Evolutionary conservation across 1,140 invertebrate genomes (phyloP), one percentile per base, ranked within the genome.

Genomic region (Colletes gigas): DNA sequence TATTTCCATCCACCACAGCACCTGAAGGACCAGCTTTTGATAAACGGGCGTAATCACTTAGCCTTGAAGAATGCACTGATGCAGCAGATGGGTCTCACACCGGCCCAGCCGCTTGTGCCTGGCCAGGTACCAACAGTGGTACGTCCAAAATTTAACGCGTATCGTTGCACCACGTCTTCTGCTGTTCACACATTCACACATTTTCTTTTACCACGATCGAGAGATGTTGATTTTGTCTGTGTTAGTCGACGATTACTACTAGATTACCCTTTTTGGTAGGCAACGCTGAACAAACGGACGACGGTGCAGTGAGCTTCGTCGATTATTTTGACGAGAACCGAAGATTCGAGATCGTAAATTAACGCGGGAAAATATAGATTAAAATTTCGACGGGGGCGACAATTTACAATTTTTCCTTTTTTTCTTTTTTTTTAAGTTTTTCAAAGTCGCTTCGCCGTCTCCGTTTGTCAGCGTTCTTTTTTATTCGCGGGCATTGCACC

Each of bases 1-100:
- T 99, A 99, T 94, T 99, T 99, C 94, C 99, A 99, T 95, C 99
- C 98, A 83, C 99, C 99, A 85, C 98, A 99, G 93, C 99, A 99
- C 94, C 95, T 99, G 86, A 99, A 99, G 95, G 99, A 99, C 94
- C 99, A 99, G 95, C 95, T 99, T 91, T 95, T 99, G 92, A 99
- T 99, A 95, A 99, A 99, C 94, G 99, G 99, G 79, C 96, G 98
- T 90, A 99, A 99, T 95, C 99, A 99, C 95, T 95, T 99, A 93
- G 98, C 99, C 83, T 94, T 99, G 92, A 99, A 99, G 94, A 98
- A 98, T 94, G 98, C 98, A 79, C 95, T 99, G 85, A 97, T 98
- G 96, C 98, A 98, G 94, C 98, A 98, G 94, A 98, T 98, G 97
- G 97, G 97, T 86, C 95, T 98, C 84, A 96, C 97, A 88, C 97